Conservation (phyloP, 2,888 invertebrate species). For the Nemotelus pantherinus region DNA sequence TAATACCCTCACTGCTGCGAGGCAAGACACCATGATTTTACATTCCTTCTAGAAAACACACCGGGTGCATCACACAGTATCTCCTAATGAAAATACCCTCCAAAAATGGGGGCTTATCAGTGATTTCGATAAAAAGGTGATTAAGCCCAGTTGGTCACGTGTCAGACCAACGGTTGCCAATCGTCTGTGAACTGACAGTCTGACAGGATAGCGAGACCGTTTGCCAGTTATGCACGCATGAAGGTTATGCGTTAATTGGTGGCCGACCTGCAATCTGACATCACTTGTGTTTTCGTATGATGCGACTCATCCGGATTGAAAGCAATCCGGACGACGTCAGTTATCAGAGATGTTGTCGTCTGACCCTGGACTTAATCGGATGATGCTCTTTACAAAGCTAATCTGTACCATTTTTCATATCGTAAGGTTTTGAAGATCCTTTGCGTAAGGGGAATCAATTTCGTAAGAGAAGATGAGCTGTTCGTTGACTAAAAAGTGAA, state of each 20-base stretch:
- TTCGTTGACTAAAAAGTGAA: constrained; percentile 20
- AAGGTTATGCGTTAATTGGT: constrained; percentile 27
- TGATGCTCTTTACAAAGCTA: constrained; percentile 45
- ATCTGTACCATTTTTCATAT: constrained; percentile 48
- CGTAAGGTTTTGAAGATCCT: constrained; percentile 24
- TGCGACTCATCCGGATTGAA: constrained; percentile 23
- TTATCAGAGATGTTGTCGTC: constrained; percentile 37
- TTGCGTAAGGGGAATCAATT: constrained; percentile 34
- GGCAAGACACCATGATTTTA: no score
- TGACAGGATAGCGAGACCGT: constrained; percentile 19
- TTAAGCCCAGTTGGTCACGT: constrained; percentile 50
- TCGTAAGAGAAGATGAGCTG: not conserved
- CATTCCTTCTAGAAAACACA: no score
- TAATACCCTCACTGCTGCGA: no score
- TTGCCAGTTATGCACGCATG: constrained; percentile 25
- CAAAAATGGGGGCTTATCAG: constrained; percentile 28
- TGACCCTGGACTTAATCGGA: constrained; percentile 45
- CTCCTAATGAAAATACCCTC: no score
- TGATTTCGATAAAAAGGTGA: constrained; percentile 47
- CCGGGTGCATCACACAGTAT: no score
- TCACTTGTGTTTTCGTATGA: constrained; percentile 26
- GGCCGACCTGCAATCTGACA: constrained; percentile 21
- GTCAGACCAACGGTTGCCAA: constrained; percentile 49
- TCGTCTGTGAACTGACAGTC: constrained; percentile 33
- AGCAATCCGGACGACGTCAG: constrained; percentile 28